phyloP scores from a whole-genome alignment of 2,888 invertebrate genomes.

The Eilema sororculum region DNA sequence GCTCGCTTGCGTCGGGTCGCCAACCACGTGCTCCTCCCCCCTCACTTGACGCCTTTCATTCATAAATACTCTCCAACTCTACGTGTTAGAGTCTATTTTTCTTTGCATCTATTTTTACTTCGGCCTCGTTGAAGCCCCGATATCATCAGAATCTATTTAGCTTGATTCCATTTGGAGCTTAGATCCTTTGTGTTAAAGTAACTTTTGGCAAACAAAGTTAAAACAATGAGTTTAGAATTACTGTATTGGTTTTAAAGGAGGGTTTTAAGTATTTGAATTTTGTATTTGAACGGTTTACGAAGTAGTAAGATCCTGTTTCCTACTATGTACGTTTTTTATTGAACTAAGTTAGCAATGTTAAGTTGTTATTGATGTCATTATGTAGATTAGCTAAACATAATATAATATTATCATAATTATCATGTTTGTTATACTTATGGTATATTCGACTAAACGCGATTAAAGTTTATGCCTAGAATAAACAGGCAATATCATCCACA shows the following conservation, averaged over 20 bases:
- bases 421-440: background rate
- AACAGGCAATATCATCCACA: too few species aligned
- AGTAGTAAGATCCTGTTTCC: constrained; percentile 26
- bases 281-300: constrained; percentile 47
- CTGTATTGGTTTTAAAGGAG: constrained; percentile 54
- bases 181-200: constrained; percentile 57
- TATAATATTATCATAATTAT: background rate
- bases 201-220: constrained; percentile 51
- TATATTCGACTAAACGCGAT: too few species aligned
- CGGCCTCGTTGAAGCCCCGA: constrained; percentile 68
- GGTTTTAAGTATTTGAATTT: constrained; percentile 57
- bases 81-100: constrained; percentile 60
- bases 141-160: constrained; percentile 57
- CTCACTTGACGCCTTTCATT: constrained; percentile 37
- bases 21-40: constrained; percentile 72
- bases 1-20: constrained; percentile 78
- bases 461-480: too few species aligned
- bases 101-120: constrained; percentile 46
- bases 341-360: background rate
- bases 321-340: background rate
- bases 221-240: constrained; percentile 59
- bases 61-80: constrained; percentile 52
- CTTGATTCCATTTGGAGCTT: constrained; percentile 57
- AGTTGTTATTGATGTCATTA: background rate
- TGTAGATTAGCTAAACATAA: too few species aligned